These are phyloP conservation scores for Cephus cinctus DNA, from an alignment of 1,140 invertebrate genomes.

Conservation along the genomic window DNA sequence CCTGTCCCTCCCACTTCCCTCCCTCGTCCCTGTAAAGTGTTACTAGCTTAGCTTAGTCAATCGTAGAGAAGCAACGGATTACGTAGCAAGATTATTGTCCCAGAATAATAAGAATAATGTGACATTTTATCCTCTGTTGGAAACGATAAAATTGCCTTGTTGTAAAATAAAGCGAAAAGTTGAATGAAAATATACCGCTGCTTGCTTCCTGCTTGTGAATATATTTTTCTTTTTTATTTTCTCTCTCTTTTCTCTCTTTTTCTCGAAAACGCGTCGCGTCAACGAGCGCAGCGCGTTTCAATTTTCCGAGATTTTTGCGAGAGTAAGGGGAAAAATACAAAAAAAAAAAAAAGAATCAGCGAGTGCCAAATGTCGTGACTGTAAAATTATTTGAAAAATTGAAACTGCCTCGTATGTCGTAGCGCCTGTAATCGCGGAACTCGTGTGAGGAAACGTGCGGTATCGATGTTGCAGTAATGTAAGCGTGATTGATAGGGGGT, in stretches of 20 bases:
- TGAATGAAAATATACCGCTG: slow-evolving; percentile 45
- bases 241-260: no score
- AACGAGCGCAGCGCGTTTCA: neutral
- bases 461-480: no score
- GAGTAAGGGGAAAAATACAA: no score
- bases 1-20: slow-evolving; percentile 28
- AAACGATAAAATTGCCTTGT: slow-evolving; percentile 51
- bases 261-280: no score
- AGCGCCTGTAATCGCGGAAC: no score
- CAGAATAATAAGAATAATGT: slow-evolving; percentile 39
- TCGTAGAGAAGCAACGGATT: slow-evolving; percentile 42
- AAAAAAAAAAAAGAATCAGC: no score
- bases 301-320: neutral
- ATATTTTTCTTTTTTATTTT: slow-evolving; percentile 34
- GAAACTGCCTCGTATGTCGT: no score
- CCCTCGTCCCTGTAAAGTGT: slow-evolving; percentile 41
- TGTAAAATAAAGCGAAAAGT: slow-evolving; percentile 51
- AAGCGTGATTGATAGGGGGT: no score
- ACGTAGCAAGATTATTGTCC: slow-evolving; percentile 41
- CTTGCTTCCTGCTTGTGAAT: slow-evolving; percentile 48
- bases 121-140: slow-evolving; percentile 50
- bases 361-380: no score
- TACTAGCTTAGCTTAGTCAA: slow-evolving; percentile 48
- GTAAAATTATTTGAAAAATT: no score
- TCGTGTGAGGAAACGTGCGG: no score